phyloP scores from a whole-genome alignment of 2,888 invertebrate species.

The Hypsopygia costalis region DNA sequence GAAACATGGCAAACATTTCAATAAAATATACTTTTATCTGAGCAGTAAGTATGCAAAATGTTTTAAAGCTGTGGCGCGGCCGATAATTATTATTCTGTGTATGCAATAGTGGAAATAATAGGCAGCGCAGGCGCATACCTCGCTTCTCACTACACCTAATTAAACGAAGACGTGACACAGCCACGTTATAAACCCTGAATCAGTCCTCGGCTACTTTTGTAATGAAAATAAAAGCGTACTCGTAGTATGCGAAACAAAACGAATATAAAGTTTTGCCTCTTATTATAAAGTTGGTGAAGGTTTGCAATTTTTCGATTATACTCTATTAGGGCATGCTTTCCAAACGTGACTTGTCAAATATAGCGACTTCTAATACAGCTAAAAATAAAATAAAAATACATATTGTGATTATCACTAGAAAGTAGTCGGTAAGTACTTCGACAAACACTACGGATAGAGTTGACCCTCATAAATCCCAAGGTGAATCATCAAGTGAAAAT shows the following conservation, averaged over 20 bases:
- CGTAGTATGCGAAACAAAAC: constrained; percentile 11
- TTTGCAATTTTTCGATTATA: background rate
- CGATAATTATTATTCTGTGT: constrained; percentile 54
- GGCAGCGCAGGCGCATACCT: constrained; percentile 45
- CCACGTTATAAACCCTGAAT: constrained; percentile 69
- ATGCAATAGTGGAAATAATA: constrained; percentile 49
- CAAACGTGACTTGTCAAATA: no score
- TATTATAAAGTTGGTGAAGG: background rate
- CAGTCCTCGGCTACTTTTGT: constrained; percentile 44
- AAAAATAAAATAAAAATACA: no score
- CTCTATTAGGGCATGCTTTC: no score
- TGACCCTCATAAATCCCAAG: no score
- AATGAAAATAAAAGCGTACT: constrained; percentile 44
- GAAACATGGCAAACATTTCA: constrained; percentile 45
- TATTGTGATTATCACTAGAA: no score
- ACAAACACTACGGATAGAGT: no score
- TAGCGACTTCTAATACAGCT: no score
- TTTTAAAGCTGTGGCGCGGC: constrained; percentile 46
- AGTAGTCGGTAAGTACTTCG: no score
- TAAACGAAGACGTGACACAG: constrained; percentile 68
- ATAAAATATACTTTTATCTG: constrained; percentile 56
- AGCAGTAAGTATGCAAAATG: constrained; percentile 54
- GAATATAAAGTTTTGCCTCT: constrained; percentile 10
- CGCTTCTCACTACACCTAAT: constrained; percentile 58
- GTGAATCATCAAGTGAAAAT: no score